Evolutionary conservation across 1,140 invertebrate genomes (phyloP).

Genomic region (Leptinotarsa lineolata): DNA sequence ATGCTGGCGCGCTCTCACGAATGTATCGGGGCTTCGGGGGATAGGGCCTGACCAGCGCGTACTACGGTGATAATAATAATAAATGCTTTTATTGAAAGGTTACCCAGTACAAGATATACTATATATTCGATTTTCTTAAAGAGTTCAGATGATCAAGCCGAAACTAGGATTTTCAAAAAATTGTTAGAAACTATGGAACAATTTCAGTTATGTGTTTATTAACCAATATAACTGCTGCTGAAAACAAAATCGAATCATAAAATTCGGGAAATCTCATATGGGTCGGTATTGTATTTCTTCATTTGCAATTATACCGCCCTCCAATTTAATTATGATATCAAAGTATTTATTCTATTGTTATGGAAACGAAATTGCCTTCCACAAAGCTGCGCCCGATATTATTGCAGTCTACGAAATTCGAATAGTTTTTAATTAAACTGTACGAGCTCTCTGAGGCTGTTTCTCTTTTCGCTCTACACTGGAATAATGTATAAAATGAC

Average conservation of each 20-base stretch:
- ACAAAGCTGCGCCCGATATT: neutral
- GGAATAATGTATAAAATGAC: neutral
- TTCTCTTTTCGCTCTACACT: neutral
- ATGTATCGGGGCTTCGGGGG: too few species aligned
- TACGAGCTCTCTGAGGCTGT: neutral
- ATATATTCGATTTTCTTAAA: too few species aligned
- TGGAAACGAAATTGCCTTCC: neutral
- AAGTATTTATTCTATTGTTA: slow-evolving; percentile 1
- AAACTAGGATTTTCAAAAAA: too few species aligned
- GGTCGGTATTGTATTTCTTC: neutral
- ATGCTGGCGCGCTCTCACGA: too few species aligned
- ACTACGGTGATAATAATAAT: too few species aligned
- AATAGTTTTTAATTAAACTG: slow-evolving; percentile 1
- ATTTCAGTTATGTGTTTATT: too few species aligned
- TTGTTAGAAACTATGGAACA: too few species aligned
- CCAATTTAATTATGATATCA: neutral
- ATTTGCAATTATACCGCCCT: neutral
- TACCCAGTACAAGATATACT: too few species aligned
- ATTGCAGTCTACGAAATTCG: neutral
- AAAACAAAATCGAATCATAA: neutral
- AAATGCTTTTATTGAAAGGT: too few species aligned
- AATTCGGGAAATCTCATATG: neutral
- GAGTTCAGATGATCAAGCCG: too few species aligned
- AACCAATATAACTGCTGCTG: neutral
- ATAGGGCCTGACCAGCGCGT: too few species aligned